Conservation (phyloP, 2,113 vertebrate species). For the Acanthochromis polyacanthus region DNA sequence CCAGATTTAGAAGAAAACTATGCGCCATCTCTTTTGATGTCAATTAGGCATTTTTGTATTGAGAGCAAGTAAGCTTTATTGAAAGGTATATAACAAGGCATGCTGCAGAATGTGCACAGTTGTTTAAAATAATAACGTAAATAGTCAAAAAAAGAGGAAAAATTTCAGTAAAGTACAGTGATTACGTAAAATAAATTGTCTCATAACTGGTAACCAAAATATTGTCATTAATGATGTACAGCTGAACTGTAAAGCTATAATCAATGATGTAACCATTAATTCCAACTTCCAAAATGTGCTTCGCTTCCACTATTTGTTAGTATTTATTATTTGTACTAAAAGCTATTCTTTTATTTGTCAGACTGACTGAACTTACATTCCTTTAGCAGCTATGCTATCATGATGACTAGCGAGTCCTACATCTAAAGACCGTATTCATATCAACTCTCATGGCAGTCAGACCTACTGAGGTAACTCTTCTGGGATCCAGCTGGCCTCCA, state of each 20-base stretch:
- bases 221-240: no score
- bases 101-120: not conserved
- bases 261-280: no score
- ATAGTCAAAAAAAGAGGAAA: no score
- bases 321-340: constrained; percentile 18
- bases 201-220: no score
- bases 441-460: constrained; percentile 67
- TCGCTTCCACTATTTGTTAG: no score
- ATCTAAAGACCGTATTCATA: constrained; percentile 63
- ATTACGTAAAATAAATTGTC: no score
- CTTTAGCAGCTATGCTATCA: constrained; percentile 10
- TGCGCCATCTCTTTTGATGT: no score
- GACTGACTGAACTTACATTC: constrained; percentile 22
- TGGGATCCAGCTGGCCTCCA: constrained; percentile 64
- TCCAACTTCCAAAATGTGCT: no score
- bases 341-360: not conserved
- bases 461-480: constrained; percentile 70
- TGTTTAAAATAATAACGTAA: no score
- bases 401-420: constrained; percentile 52
- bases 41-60: not conserved
- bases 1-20: no score
- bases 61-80: not conserved
- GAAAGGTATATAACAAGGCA: not conserved
- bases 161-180: no score
- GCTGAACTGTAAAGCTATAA: no score